Percentiles rank a stretch among this genome's conserved stretches.
These are phyloP conservation scores for Sitta carolinensis DNA, from an alignment of 2,797 vertebrate genomes.

Conservation along the genomic window DNA sequence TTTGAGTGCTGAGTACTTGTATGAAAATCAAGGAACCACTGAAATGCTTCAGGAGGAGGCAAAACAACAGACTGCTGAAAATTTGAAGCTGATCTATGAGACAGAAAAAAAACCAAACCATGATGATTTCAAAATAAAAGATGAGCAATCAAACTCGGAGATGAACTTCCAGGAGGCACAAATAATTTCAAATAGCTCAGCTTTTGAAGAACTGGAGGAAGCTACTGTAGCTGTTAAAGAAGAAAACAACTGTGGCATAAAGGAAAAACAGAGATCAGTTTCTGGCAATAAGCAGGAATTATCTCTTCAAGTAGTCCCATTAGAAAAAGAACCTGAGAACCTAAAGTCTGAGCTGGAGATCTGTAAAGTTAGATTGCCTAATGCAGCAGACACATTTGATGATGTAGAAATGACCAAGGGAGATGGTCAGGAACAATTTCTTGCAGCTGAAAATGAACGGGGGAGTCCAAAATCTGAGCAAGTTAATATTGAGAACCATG, in stretches of 20 bases:
- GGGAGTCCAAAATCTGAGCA: slow-evolving; percentile 81
- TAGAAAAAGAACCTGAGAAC: slow-evolving; percentile 72
- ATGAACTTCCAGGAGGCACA: slow-evolving; percentile 73
- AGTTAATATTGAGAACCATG: slow-evolving; percentile 76
- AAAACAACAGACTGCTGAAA: slow-evolving; percentile 47
- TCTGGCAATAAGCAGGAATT: slow-evolving; percentile 69
- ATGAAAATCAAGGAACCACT: slow-evolving; percentile 14
- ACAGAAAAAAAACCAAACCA: slow-evolving; percentile 46
- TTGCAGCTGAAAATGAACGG: slow-evolving; percentile 79
- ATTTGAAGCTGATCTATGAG: slow-evolving; percentile 22
- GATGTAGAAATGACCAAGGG: slow-evolving; percentile 73
- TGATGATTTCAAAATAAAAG: slow-evolving; percentile 53
- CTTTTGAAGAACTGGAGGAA: slow-evolving; percentile 73
- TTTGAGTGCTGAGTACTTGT: neutral
- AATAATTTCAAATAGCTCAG: slow-evolving; percentile 70
- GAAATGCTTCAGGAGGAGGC: slow-evolving; percentile 42
- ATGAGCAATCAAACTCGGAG: slow-evolving; percentile 68
- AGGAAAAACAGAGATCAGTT: slow-evolving; percentile 55
- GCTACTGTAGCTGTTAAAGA: slow-evolving; percentile 70
- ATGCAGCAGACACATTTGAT: slow-evolving; percentile 71
- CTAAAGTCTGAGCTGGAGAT: slow-evolving; percentile 75
- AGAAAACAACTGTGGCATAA: slow-evolving; percentile 52
- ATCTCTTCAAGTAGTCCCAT: slow-evolving; percentile 40
- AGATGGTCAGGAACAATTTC: slow-evolving; percentile 78
- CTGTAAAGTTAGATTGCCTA: slow-evolving; percentile 58